Conservation (phyloP, 2,797 vertebrate species). For the Lutjanus argentimaculatus region DNA sequence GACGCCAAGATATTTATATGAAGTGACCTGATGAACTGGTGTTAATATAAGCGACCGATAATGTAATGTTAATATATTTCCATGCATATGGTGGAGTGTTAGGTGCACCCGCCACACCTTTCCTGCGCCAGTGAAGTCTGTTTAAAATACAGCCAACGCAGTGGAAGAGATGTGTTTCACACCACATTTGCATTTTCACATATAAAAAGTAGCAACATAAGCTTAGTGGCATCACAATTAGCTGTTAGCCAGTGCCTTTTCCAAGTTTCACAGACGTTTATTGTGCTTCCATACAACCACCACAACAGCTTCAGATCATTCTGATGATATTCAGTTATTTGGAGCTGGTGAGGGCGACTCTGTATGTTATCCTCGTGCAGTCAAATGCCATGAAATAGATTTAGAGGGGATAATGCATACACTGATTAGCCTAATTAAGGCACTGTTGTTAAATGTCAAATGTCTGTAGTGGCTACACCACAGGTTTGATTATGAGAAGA, state of each 20-base stretch:
- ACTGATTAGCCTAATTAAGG: conserved; percentile 29
- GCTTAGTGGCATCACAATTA: conserved; percentile 5
- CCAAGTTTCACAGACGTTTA: neutral
- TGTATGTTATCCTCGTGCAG: neutral
- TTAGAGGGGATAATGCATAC: conserved; percentile 2
- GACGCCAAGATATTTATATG: no score
- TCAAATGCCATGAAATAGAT: conserved; percentile 12
- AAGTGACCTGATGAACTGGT: no score
- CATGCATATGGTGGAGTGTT: neutral
- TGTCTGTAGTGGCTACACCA: neutral
- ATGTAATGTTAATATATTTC: conserved; percentile 8
- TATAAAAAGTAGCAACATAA: conserved; percentile 13
- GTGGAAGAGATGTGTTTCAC: conserved; percentile 5
- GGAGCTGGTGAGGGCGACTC: neutral
- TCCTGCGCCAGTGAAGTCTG: neutral
- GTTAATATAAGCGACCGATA: no score
- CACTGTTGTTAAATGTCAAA: conserved; percentile 34
- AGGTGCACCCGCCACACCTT: conserved; percentile 6
- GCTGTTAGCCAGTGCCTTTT: neutral
- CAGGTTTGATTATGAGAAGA: conserved; percentile 30
- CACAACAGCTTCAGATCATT: neutral
- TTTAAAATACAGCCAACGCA: conserved; percentile 11
- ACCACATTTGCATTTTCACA: conserved; percentile 30
- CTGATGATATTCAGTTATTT: neutral
- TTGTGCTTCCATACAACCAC: neutral